Conservation (phyloP, 2,888 invertebrate genomes). For the Lumbricus terrestris region DNA sequence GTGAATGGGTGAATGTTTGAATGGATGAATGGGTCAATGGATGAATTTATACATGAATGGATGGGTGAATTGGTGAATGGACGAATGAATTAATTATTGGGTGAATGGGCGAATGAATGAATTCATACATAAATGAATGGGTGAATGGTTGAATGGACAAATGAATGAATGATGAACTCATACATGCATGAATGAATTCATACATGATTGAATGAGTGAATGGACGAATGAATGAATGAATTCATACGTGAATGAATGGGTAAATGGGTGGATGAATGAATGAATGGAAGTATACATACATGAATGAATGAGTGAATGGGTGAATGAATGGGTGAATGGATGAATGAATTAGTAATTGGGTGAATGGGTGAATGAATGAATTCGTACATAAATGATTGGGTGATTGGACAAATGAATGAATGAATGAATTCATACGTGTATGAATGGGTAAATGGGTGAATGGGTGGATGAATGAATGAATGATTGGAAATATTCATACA, state of each 20-base stretch:
- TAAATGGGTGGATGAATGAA: not conserved
- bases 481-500: not conserved
- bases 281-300: not conserved
- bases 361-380: not conserved
- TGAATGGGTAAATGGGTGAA: not conserved
- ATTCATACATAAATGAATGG: too few relatives aligned
- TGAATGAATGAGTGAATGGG: not conserved
- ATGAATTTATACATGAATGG: too few relatives aligned
- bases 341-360: not conserved
- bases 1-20: not conserved
- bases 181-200: too few relatives aligned
- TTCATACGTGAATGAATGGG: not conserved
- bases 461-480: not conserved
- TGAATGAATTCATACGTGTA: too few relatives aligned
- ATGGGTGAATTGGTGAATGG: too few relatives aligned
- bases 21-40: not conserved
- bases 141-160: too few relatives aligned
- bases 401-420: too few relatives aligned
- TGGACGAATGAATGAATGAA: too few relatives aligned
- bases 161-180: too few relatives aligned
- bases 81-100: too few relatives aligned
- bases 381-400: too few relatives aligned
- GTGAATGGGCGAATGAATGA: too few relatives aligned
- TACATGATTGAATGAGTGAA: not conserved
- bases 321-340: not conserved